Evolutionary conservation across 2,113 vertebrate genomes (phyloP), one percentile per base, ranked within the genome.

Genomic region (Antechinus flavipes): DNA sequence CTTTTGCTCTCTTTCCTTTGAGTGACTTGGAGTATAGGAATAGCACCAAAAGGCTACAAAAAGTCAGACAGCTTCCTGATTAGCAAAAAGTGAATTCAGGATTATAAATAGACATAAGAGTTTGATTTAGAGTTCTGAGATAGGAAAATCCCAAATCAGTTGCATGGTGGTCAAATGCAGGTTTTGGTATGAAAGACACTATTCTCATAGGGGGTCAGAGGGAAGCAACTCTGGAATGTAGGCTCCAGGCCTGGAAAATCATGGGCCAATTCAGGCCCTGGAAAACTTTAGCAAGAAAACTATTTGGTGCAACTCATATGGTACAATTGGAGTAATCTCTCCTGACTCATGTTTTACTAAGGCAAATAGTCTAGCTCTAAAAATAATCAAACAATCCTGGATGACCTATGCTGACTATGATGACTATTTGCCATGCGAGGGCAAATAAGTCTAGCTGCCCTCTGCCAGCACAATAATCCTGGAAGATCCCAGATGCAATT

Each of bases 361-460:
- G 68, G 68, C 68, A 84, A 84, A 84, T 84, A 84, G 68, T 84
- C 68, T 84, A 84, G 68, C 35, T 84, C 68, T 84, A 84, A 84
- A 84, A 84, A 84, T 84, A 84, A 84, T 84, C 68, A 42, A 84
- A n/a, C 68, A 84, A 84, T 84, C 68, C 68, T 84, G n/a, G n/a
- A 23, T 84, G 35, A 84, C n/a, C 68, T 84, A 42, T 23, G n/a
- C 68, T 84, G 68, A 42, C 68, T 76, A 76, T 76, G 68, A n/a
- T 42, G 68, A 84, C 68, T 42, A 84, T 42, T 84, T 84, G 68
- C 68, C 68, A 42, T 84, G 68, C 68, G 23, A 84, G 68, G 68
- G 68, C 68, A 84, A 84, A 84, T 84, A 84, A 84, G 68, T 84
- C 68, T 84, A 23, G n/a, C 68, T 84, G 22, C 68, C n/a, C 68